Evolutionary conservation across 2,888 invertebrate genomes (phyloP).

Genomic region (Shargacucullia verbasci): DNA sequence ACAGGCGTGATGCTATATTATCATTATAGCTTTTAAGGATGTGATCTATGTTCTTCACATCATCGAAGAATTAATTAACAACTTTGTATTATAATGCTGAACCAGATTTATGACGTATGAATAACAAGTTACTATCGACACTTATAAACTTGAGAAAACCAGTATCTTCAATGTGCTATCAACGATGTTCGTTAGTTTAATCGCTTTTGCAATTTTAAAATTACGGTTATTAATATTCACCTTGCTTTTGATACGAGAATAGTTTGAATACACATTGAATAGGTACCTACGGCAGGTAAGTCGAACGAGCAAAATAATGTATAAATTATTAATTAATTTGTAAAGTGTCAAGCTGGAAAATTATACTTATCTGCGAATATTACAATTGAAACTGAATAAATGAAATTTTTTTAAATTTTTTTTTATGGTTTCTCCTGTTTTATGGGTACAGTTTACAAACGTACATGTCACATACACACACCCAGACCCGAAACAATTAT

Average conservation of each 20-base stretch:
- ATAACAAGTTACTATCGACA: conserved; percentile 10
- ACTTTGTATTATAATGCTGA: background rate
- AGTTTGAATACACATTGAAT: background rate
- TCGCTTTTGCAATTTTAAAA: conserved; percentile 6
- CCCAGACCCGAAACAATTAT: too few relatives aligned
- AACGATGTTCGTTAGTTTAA: conserved; percentile 10
- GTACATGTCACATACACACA: too few relatives aligned
- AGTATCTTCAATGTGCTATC: conserved; percentile 9
- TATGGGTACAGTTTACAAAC: too few relatives aligned
- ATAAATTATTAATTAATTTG: too few relatives aligned
- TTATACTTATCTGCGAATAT: too few relatives aligned
- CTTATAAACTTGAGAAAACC: conserved; percentile 12
- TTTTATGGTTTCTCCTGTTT: too few relatives aligned
- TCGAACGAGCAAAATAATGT: background rate
- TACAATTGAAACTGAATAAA: too few relatives aligned
- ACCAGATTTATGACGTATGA: conserved; percentile 9
- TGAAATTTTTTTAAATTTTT: too few relatives aligned
- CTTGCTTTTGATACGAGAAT: background rate
- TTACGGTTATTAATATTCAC: conserved; percentile 8
- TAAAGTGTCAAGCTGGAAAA: too few relatives aligned
- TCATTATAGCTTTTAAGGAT: conserved; percentile 8
- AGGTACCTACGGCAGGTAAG: background rate
- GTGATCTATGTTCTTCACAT: conserved; percentile 22
- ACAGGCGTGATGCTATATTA: too few relatives aligned
- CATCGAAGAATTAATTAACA: conserved; percentile 14